These are phyloP conservation scores for Chalcis sispes DNA, from an alignment of 2,888 invertebrate genomes.

Conservation along the genomic window DNA sequence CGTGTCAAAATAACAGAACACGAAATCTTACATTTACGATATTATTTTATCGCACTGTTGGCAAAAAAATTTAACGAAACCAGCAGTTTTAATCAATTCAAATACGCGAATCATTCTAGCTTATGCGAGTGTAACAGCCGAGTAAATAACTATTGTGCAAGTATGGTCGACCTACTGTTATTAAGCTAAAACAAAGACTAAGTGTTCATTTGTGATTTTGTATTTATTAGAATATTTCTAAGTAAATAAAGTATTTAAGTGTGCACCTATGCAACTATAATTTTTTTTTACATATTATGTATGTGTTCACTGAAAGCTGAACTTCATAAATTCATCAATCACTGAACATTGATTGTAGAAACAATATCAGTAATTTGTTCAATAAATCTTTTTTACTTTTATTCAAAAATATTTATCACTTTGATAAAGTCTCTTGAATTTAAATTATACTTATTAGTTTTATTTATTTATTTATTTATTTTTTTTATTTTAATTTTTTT, in stretches of 20 bases:
- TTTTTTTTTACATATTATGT: conserved; percentile 52
- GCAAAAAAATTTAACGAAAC: conserved; percentile 36
- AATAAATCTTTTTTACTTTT: conserved; percentile 58
- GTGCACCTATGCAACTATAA: conserved; percentile 65
- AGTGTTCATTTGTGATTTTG: conserved; percentile 76
- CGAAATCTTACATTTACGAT: conserved; percentile 35
- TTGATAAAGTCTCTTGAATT: conserved; percentile 33
- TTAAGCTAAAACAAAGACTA: conserved; percentile 74
- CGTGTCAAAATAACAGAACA: conserved; percentile 39
- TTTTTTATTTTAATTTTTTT: conserved; percentile 53
- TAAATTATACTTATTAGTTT: conserved; percentile 38
- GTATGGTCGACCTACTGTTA: conserved; percentile 70
- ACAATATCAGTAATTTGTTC: conserved; percentile 54
- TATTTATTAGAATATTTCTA: conserved; percentile 75
- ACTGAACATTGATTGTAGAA: conserved; percentile 52
- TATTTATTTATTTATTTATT: conserved; percentile 49
- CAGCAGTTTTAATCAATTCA: conserved; percentile 40
- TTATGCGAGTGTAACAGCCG: conserved; percentile 73
- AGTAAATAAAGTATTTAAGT: conserved; percentile 75
- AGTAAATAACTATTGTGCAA: conserved; percentile 69
- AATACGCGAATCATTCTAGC: conserved; percentile 61
- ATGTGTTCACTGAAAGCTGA: conserved; percentile 51
- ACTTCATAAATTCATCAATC: conserved; percentile 42
- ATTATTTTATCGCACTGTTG: conserved; percentile 37
- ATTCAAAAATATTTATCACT: conserved; percentile 52